Evolutionary conservation across 2,797 vertebrate genomes (phyloP).

Genomic region (Nyctalus aviator): DNA sequence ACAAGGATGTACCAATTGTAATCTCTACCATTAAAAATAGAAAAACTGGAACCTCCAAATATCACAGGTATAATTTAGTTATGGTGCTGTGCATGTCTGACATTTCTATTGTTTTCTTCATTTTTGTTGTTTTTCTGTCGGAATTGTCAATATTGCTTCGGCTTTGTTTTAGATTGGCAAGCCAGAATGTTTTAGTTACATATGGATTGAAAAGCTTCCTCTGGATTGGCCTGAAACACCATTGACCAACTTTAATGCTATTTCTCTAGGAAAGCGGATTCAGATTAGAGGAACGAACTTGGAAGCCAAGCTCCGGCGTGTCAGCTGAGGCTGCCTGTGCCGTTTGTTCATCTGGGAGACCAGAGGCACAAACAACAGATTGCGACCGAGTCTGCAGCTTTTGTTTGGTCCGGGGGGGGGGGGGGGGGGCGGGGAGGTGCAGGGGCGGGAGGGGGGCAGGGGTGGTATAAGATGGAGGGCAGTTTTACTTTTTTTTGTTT

Average conservation of each 20-base stretch:
- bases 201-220: neutral
- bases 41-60: neutral
- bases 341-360: neutral
- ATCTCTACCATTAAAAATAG: neutral
- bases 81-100: neutral
- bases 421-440: too few relatives aligned
- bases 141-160: neutral
- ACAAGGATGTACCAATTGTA: neutral
- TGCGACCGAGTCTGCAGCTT: neutral
- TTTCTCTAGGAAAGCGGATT: neutral
- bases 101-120: neutral
- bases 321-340: neutral
- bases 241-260: neutral
- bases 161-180: neutral
- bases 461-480: too few relatives aligned
- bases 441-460: fast-evolving
- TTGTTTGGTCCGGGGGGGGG: neutral
- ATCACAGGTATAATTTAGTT: neutral
- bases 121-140: neutral
- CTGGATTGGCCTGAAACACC: neutral
- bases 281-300: neutral
- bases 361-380: neutral
- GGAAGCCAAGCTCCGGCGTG: neutral
- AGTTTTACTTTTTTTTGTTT: neutral
- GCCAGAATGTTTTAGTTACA: neutral